Conservation (phyloP, 2,797 vertebrate genomes). For the Melanotaenia pygmaea region DNA sequence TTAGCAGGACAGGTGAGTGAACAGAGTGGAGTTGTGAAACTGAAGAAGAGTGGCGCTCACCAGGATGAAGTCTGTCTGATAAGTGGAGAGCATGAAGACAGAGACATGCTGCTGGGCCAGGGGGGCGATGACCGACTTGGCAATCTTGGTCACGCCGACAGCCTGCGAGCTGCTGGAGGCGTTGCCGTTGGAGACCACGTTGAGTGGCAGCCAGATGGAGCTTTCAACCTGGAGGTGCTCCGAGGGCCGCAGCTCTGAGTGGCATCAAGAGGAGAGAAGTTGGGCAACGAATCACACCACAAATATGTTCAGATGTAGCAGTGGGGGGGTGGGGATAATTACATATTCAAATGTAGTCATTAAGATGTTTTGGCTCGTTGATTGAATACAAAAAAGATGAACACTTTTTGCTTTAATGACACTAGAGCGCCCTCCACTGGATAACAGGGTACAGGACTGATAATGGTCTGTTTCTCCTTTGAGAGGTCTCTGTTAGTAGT, state of each 20-base stretch:
- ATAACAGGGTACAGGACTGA: no score
- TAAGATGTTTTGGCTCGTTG: background rate
- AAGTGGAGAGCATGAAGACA: slow-evolving; percentile 97
- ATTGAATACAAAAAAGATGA: background rate
- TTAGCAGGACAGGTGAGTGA: background rate
- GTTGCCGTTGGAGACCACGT: slow-evolving; percentile 91
- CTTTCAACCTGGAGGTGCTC: slow-evolving; percentile 92
- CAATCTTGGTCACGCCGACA: slow-evolving; percentile 95
- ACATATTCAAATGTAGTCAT: background rate
- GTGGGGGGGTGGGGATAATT: background rate
- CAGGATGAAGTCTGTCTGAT: slow-evolving; percentile 98
- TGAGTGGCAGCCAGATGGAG: slow-evolving; percentile 94
- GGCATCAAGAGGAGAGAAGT: background rate
- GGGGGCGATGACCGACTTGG: slow-evolving; percentile 93
- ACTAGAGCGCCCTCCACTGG: no score
- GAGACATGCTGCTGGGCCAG: slow-evolving; percentile 96
- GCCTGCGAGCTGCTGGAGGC: slow-evolving; percentile 87
- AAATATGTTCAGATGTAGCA: background rate
- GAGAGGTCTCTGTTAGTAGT: no score
- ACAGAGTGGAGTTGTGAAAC: background rate
- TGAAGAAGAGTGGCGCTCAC: slow-evolving; percentile 73
- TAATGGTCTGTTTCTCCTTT: no score
- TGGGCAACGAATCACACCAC: background rate
- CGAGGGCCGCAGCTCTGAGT: slow-evolving; percentile 89
- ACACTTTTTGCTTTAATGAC: no score